These are phyloP conservation scores for Marmota monax DNA, from an alignment of 2,113 vertebrate genomes.

Conservation along the genomic window DNA sequence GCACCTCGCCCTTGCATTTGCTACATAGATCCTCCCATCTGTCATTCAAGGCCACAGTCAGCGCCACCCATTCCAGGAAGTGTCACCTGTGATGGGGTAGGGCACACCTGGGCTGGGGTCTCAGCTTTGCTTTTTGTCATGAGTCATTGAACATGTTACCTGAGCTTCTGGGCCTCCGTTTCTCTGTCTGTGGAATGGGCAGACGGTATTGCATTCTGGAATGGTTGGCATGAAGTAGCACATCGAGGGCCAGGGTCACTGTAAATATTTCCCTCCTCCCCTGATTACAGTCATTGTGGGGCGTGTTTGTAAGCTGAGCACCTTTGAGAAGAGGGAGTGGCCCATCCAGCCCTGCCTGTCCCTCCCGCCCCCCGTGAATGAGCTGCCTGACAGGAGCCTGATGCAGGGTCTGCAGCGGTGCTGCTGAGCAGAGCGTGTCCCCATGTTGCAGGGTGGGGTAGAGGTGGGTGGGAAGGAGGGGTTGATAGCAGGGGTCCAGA, in stretches of 20 bases:
- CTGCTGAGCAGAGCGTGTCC: background rate
- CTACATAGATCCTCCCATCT: background rate
- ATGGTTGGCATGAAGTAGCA: background rate
- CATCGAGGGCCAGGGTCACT: accelerated
- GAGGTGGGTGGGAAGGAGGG: accelerated
- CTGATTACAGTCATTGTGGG: background rate
- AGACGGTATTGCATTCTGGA: background rate
- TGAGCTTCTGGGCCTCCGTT: background rate
- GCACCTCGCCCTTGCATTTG: background rate
- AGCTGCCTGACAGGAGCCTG: background rate
- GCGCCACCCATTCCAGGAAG: background rate
- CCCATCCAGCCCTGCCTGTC: background rate
- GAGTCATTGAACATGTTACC: background rate
- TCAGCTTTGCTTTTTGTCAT: background rate
- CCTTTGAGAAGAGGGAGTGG: background rate
- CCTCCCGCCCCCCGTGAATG: accelerated
- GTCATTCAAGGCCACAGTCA: background rate
- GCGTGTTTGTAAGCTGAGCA: background rate
- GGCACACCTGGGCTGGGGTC: background rate
- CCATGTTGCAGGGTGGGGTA: background rate
- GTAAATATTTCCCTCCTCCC: background rate
- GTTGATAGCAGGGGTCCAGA: background rate
- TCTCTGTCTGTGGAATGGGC: background rate
- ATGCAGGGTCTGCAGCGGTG: background rate
- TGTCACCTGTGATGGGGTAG: no score